phyloP scores from a whole-genome alignment of 2,113 vertebrate genomes.

The Centropristis striata region DNA sequence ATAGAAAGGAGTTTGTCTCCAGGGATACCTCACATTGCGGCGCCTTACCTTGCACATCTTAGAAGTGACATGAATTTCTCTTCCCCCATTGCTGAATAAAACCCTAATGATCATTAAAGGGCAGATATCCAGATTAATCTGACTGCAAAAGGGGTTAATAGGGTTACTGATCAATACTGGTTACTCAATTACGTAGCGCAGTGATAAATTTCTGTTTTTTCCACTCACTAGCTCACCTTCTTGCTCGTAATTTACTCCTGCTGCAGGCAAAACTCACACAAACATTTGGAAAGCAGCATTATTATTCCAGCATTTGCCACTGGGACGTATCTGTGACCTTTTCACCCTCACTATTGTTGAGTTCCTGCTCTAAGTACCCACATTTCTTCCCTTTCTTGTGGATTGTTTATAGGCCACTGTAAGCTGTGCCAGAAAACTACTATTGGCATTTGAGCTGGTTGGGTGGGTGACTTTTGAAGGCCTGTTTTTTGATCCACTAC shows the following conservation, averaged over 20 bases:
- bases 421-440: background rate
- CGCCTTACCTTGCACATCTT: slow-evolving; percentile 11
- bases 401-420: slow-evolving; percentile 4
- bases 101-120: slow-evolving; percentile 19
- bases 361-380: slow-evolving; percentile 4
- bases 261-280: background rate
- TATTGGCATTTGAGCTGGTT: slow-evolving; percentile 36
- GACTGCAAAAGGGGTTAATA: slow-evolving; percentile 27
- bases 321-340: slow-evolving; percentile 25
- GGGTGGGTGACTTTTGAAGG: slow-evolving; percentile 10
- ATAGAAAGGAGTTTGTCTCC: slow-evolving; percentile 27
- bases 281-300: slow-evolving; percentile 21
- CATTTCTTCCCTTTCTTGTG: background rate
- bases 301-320: slow-evolving; percentile 8
- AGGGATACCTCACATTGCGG: slow-evolving; percentile 6
- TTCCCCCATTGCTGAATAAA: background rate
- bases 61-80: slow-evolving; percentile 4
- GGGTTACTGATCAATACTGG: slow-evolving; percentile 38
- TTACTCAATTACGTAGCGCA: background rate
- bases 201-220: background rate
- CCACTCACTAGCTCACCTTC: background rate
- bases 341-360: slow-evolving; percentile 6
- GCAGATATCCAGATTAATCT: slow-evolving; percentile 23
- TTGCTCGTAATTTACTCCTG: slow-evolving; percentile 12
- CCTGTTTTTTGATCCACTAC: slow-evolving; percentile 16